These are phyloP conservation scores for Micromussa lordhowensis DNA, from an alignment of 92 coral and sea anemone genomes.

Conservation along the genomic window DNA sequence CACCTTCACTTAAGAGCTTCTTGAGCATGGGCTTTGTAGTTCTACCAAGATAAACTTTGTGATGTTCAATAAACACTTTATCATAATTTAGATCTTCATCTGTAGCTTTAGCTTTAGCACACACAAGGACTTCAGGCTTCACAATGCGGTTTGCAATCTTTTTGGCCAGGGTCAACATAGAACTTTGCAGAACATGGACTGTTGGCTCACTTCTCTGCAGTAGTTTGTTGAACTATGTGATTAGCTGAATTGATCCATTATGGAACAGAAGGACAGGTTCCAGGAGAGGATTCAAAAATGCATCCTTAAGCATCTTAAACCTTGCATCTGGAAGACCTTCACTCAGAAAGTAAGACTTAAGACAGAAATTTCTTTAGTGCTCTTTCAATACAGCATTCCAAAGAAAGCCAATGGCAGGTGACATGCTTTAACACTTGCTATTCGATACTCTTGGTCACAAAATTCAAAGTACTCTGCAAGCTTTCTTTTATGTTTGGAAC, in stretches of 20 bases:
- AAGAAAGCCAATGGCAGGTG: slow-evolving; percentile 43
- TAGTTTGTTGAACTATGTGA: slow-evolving; percentile 53
- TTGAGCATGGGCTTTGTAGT: no score
- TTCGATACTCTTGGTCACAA: slow-evolving; percentile 56
- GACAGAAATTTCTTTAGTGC: slow-evolving; percentile 55
- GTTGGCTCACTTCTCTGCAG: slow-evolving; percentile 56
- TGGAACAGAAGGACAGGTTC: slow-evolving; percentile 55
- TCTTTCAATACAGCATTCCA: slow-evolving; percentile 55
- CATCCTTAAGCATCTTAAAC: slow-evolving; percentile 38
- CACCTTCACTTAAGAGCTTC: no score
- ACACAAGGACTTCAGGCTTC: no score
- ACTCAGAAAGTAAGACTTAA: slow-evolving; percentile 48
- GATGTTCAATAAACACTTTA: no score
- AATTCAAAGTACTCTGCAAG: slow-evolving; percentile 49
- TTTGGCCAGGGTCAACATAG: no score
- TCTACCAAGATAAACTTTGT: no score
- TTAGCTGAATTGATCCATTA: slow-evolving; percentile 52
- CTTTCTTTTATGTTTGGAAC: slow-evolving; percentile 54
- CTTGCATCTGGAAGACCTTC: slow-evolving; percentile 45
- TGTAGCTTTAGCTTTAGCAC: no score
- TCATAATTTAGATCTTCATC: no score
- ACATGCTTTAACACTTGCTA: slow-evolving; percentile 49
- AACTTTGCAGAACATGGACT: no score
- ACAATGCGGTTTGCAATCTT: no score
- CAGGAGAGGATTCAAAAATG: slow-evolving; percentile 49